phyloP scores from a whole-genome alignment of 2,888 invertebrate species.

The Anarsia innoxiella region DNA sequence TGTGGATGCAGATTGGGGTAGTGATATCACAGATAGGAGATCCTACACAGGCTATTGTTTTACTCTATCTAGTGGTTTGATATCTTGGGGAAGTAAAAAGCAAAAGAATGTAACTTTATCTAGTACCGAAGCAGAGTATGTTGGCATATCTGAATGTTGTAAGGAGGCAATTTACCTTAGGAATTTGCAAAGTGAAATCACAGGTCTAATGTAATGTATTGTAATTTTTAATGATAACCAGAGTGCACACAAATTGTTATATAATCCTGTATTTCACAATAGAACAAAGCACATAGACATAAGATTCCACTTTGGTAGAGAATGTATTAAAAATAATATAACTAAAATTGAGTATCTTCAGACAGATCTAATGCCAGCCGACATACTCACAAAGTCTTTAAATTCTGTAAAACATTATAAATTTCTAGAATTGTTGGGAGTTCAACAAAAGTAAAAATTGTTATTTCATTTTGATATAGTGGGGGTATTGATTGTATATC shows the following conservation, averaged over 20 bases:
- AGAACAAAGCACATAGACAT: constrained; percentile 8
- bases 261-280: constrained; percentile 3
- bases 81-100: constrained; percentile 10
- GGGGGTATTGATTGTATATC: not conserved
- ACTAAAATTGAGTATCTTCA: constrained; percentile 3
- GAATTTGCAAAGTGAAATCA: not conserved
- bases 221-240: constrained; percentile 8
- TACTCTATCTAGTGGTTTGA: constrained; percentile 2
- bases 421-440: not conserved
- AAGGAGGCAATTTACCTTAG: constrained; percentile 11
- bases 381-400: constrained; percentile 7
- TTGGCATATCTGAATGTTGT: constrained; percentile 6
- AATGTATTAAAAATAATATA: not conserved
- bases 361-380: constrained; percentile 6
- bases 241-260: constrained; percentile 3
- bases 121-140: constrained; percentile 11
- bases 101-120: constrained; percentile 10
- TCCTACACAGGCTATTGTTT: constrained; percentile 12
- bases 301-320: constrained; percentile 3
- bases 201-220: not conserved
- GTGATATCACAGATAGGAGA: constrained; percentile 5
- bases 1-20: constrained; percentile 10
- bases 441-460: not conserved
- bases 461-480: not conserved
- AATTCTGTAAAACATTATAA: constrained; percentile 2